Conservation (phyloP, 2,797 vertebrate species). For the Rhabdomys pumilio region DNA sequence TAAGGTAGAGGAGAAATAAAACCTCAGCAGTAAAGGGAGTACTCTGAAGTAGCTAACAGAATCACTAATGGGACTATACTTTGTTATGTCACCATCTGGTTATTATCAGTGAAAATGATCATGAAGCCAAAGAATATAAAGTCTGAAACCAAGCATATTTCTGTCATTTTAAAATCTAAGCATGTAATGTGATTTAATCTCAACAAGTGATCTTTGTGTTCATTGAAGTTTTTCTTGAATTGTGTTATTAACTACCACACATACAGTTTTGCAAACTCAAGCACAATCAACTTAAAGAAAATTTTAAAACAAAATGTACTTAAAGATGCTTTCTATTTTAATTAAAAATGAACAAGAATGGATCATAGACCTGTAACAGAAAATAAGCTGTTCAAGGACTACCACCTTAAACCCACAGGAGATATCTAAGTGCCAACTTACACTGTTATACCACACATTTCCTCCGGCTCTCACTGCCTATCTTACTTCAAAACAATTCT, state of each 20-base stretch:
- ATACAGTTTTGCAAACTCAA: conserved; percentile 52
- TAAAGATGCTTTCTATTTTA: conserved; percentile 24
- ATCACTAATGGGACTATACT: conserved; percentile 23
- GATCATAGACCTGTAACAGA: neutral
- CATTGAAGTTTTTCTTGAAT: conserved; percentile 60
- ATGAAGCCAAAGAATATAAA: conserved; percentile 15
- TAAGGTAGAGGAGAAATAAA: neutral
- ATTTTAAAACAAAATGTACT: neutral
- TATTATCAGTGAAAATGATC: conserved; percentile 19
- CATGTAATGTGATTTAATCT: conserved; percentile 29
- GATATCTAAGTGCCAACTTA: conserved; percentile 68
- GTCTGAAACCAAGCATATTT: conserved; percentile 34
- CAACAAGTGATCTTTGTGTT: neutral
- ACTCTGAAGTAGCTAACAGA: neutral
- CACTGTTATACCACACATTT: conserved; percentile 83
- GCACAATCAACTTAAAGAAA: conserved; percentile 2
- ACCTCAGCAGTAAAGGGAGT: neutral
- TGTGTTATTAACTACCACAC: conserved; percentile 21
- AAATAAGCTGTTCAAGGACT: neutral
- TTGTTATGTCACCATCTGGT: neutral
- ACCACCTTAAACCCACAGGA: conserved; percentile 65
- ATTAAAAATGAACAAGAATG: conserved; percentile 48
- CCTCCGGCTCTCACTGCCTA: conserved; percentile 60
- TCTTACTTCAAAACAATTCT: neutral
- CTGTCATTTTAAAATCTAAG: conserved; percentile 36